Percentiles rank a stretch among this genome's conserved stretches.
phyloP scores from a whole-genome alignment of 2,113 vertebrate species.

The Gymnorhina tibicen region DNA sequence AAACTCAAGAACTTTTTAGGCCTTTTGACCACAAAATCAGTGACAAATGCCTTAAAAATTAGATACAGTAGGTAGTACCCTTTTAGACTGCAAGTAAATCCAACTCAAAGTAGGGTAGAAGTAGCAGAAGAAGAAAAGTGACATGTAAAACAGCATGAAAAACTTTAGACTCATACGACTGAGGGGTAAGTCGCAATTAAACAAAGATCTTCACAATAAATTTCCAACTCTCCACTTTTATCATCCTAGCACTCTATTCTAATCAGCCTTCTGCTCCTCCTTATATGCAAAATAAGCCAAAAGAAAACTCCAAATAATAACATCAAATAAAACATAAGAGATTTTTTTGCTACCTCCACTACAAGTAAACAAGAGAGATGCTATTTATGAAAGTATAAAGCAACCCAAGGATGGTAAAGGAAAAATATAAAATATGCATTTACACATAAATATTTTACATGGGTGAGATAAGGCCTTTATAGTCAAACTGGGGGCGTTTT shows the following conservation, averaged over 20 bases:
- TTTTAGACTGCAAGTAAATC: background rate
- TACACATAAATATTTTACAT: conserved; percentile 62
- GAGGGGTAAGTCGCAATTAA: background rate
- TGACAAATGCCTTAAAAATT: background rate
- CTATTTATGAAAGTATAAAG: conserved; percentile 45
- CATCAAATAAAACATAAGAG: background rate
- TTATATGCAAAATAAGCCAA: conserved; percentile 5
- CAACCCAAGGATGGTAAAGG: conserved; percentile 39
- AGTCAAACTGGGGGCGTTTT: conserved; percentile 55
- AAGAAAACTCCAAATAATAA: background rate
- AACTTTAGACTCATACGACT: background rate
- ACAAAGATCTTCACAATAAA: background rate
- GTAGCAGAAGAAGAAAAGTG: background rate
- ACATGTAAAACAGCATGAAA: background rate
- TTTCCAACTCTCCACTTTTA: background rate
- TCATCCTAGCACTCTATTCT: background rate
- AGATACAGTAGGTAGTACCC: background rate
- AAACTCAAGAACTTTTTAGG: background rate
- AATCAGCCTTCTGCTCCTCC: background rate
- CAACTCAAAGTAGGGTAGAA: background rate
- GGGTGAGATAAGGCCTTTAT: conserved; percentile 57
- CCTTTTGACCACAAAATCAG: background rate
- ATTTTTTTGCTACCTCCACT: background rate
- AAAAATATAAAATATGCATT: conserved; percentile 66
- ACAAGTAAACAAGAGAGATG: conserved; percentile 37